Evolutionary conservation across 2,888 invertebrate species (phyloP).

Genomic region (Anthrax anthrax): DNA sequence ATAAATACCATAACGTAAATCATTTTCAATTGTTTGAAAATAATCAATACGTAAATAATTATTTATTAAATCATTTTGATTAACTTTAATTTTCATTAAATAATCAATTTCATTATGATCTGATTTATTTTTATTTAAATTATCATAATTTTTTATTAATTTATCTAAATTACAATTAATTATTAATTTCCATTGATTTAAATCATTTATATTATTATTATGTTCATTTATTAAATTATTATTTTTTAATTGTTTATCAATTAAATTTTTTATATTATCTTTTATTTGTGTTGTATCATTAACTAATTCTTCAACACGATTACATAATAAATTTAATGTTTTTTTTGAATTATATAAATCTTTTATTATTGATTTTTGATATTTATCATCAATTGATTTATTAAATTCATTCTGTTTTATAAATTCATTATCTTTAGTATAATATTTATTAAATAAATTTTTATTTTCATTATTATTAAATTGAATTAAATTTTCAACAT

Average conservation of each 20-base stretch:
- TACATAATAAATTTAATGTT: background rate
- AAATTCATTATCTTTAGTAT: background rate
- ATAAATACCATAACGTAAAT: background rate
- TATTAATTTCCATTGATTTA: background rate
- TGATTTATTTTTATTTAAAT: background rate
- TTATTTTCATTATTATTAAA: background rate
- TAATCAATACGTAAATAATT: background rate
- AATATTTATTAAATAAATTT: no score
- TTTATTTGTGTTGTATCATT: background rate
- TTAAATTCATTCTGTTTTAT: no score
- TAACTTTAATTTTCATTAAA: background rate
- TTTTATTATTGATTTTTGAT: background rate
- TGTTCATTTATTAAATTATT: background rate
- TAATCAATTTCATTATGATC: background rate
- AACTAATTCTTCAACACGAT: no score
- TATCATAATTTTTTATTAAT: background rate
- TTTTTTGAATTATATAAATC: background rate
- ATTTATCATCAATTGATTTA: background rate
- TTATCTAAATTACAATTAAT: background rate
- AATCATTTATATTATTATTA: background rate
- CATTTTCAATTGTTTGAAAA: background rate
- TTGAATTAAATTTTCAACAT: background rate
- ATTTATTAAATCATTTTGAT: background rate
- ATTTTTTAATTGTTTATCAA: background rate
- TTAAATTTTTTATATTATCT: background rate